Percentiles rank a stretch among this genome's conserved stretches.
phyloP scores from a whole-genome alignment of 1,140 invertebrate species.

The Galendromus occidentalis region DNA sequence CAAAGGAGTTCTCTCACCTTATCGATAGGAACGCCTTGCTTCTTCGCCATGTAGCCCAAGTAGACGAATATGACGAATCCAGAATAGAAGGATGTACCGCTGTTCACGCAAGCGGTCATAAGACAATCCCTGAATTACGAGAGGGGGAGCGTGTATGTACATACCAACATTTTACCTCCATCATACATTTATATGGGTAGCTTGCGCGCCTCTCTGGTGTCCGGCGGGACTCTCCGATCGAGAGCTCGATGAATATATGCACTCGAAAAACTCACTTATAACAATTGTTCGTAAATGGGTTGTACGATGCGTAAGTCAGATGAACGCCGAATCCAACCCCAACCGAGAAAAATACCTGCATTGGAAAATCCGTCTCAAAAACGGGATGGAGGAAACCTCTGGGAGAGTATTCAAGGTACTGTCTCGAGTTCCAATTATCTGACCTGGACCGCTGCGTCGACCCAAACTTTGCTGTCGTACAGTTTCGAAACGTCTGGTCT shows the following conservation, averaged over 20 bases:
- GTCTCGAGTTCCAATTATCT: too few species aligned
- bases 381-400: too few species aligned
- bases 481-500: slow-evolving; percentile 30
- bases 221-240: not conserved
- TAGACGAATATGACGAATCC: slow-evolving; percentile 87
- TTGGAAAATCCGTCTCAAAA: too few species aligned
- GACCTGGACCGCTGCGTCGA: slow-evolving; percentile 54
- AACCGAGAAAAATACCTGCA: slow-evolving; percentile 69
- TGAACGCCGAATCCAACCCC: slow-evolving; percentile 78
- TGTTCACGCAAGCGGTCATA: slow-evolving; percentile 44
- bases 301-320: slow-evolving; percentile 70
- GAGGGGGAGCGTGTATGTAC: slow-evolving; percentile 12
- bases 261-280: slow-evolving; percentile 36
- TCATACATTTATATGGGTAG: slow-evolving; percentile 2
- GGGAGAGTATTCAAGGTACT: too few species aligned
- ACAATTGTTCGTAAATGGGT: slow-evolving; percentile 65
- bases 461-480: slow-evolving; percentile 45
- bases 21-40: slow-evolving; percentile 55
- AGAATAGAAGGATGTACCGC: slow-evolving; percentile 70
- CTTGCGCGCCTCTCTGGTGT: not conserved
- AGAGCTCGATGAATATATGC: not conserved
- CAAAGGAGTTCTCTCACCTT: too few species aligned
- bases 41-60: slow-evolving; percentile 68
- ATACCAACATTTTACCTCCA: too few species aligned
- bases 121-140: slow-evolving; percentile 26